Percentiles rank a stretch among this genome's conserved stretches.
Conservation (phyloP, 2,797 vertebrate species). For the Xiphorhynchus erythropygius region DNA sequence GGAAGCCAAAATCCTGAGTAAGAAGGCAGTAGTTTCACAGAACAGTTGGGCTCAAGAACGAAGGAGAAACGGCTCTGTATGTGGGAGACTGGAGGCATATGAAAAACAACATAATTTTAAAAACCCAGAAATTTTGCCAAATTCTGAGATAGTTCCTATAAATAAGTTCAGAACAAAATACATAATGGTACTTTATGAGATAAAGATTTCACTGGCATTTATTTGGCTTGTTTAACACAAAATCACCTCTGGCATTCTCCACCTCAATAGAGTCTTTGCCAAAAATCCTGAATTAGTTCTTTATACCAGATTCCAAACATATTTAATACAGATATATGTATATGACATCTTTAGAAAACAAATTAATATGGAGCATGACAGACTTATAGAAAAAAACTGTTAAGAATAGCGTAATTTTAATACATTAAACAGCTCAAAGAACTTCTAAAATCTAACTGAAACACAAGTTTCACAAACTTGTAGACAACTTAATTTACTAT, state of each 20-base stretch:
- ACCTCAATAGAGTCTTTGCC: neutral
- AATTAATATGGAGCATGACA: neutral
- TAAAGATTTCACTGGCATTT: neutral
- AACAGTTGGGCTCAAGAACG: slow-evolving; percentile 32
- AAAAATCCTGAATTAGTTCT: neutral
- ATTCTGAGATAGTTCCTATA: slow-evolving; percentile 8
- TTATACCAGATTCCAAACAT: neutral
- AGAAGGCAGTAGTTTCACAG: slow-evolving; percentile 37
- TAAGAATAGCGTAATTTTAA: neutral
- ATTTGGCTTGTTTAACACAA: neutral
- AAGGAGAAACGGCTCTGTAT: neutral
- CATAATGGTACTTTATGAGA: neutral
- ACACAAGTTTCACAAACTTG: neutral
- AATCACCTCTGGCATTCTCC: neutral
- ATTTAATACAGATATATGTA: neutral
- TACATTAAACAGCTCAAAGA: neutral
- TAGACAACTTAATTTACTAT: neutral
- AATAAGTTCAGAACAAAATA: slow-evolving; percentile 26
- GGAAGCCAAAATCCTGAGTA: slow-evolving; percentile 6
- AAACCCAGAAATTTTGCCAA: neutral
- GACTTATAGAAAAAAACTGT: neutral
- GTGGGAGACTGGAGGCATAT: slow-evolving; percentile 37
- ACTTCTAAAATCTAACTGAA: neutral
- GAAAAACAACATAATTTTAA: slow-evolving; percentile 17
- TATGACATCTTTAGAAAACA: neutral